Evolutionary conservation across 1,140 invertebrate genomes (phyloP).

Genomic region (Achatina immaculata): DNA sequence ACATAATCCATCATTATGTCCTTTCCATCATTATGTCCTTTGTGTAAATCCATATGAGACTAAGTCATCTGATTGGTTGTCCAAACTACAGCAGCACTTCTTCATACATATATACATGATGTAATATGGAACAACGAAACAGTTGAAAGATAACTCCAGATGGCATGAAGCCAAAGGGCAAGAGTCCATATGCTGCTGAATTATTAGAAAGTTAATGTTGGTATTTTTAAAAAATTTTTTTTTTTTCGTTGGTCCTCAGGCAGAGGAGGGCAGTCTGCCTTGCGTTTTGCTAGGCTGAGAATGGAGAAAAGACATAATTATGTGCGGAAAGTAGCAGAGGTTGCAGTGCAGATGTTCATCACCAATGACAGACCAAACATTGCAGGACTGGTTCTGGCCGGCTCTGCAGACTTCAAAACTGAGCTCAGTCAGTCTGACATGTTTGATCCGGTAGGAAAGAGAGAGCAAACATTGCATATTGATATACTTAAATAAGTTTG

Average conservation of each 20-base stretch:
- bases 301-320: conserved; percentile 99
- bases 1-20: no score
- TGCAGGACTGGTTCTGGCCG: conserved; percentile 96
- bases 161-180: no score
- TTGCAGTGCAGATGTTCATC: conserved; percentile 96
- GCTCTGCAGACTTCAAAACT: conserved; percentile 99
- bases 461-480: background rate
- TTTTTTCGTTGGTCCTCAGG: conserved; percentile 74
- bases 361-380: conserved; percentile 98
- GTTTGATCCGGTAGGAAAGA: conserved; percentile 94
- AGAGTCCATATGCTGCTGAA: no score
- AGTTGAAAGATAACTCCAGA: no score
- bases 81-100: no score
- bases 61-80: no score
- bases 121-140: no score
- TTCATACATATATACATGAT: no score
- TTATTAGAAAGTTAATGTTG: no score
- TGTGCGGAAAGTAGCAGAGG: conserved; percentile 98
- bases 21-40: no score
- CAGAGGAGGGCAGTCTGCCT: conserved; percentile 98
- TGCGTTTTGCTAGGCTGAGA: conserved; percentile 98
- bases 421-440: conserved; percentile 99
- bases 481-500: background rate
- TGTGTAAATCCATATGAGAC: no score
- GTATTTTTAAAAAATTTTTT: no score